Base-by-base conservation (phyloP, 2,888 invertebrate species). In the Digitonthophagus gazella region DNA sequence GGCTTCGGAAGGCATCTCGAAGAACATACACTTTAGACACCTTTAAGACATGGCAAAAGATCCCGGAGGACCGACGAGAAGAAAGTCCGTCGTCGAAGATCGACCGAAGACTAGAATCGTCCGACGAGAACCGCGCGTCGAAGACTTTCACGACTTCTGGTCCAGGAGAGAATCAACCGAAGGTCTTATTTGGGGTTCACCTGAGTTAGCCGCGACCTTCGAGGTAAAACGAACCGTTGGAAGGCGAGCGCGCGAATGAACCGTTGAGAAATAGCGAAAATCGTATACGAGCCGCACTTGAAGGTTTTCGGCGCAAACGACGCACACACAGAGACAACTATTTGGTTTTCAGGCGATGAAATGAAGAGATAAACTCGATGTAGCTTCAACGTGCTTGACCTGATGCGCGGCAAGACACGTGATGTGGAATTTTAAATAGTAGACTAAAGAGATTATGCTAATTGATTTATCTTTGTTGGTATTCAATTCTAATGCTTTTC, bases 1-100 rank as follows among this genome's bases (percentile, higher is more conserved):
- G 0, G 85, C 83, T 74, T 88, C 88, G 28, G 80, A 76, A 11
- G 87, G 86, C 88, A 88, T 88, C 61, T 28, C 61, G 65, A 69
- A 65, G 8, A 67, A 28, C 22, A 28, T 19, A 5, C 28, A 44
- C 28, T 44, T n/a, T n/a, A n/a, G n/a, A n/a, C n/a, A n/a, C n/a
- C n/a, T n/a, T n/a, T n/a, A n/a, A n/a, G n/a, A n/a, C n/a, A 11
- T 20, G n/a, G n/a, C 61, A 61, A 61, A 61, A 61, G 18, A 57
- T 1, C 57, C 14, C 57, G 54, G 14, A 54, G 54, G 14, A 54
- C 14, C n/a, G 57, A 8, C 14, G 15, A n/a, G 28, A 44, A 8
- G 28, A 44, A 44, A 44, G 6, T 44, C 28, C 11, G 8, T 44
- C 11, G 8, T 44, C 11, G 28, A 44, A 8, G 28, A 44, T 44